phyloP scores from a whole-genome alignment of 1,140 invertebrate genomes.

The Calliopsis andreniformis region DNA sequence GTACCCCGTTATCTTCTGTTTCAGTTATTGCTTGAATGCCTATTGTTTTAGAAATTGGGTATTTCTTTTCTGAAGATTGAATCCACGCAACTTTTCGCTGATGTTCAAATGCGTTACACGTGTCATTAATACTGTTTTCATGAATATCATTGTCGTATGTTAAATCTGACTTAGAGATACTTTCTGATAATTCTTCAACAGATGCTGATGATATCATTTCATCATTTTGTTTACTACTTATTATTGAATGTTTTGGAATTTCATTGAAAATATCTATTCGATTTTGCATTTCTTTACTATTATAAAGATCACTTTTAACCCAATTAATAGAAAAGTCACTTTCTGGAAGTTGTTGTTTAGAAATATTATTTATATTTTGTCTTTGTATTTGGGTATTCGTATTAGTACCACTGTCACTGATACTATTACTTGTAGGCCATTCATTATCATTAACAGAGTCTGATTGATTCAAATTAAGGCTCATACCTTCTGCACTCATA shows the following conservation, averaged over 20 bases:
- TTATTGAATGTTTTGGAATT: slow-evolving; percentile 65
- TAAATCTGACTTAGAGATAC: slow-evolving; percentile 74
- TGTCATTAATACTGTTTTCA: slow-evolving; percentile 67
- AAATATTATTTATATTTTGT: slow-evolving; percentile 58
- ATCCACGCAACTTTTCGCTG: slow-evolving; percentile 52
- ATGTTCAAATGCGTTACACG: slow-evolving; percentile 31
- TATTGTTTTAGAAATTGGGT: slow-evolving; percentile 63
- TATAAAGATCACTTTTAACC: slow-evolving; percentile 72
- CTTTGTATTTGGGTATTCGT: slow-evolving; percentile 75
- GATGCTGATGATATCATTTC: slow-evolving; percentile 77
- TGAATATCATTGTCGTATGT: slow-evolving; percentile 53
- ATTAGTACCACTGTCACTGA: slow-evolving; percentile 75
- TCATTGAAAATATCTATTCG: slow-evolving; percentile 44
- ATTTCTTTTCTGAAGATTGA: slow-evolving; percentile 51
- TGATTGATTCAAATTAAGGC: slow-evolving; percentile 77
- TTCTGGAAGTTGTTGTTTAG: slow-evolving; percentile 59
- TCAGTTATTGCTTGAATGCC: slow-evolving; percentile 74
- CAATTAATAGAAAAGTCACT: slow-evolving; percentile 80
- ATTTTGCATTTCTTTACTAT: slow-evolving; percentile 61
- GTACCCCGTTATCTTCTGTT: slow-evolving; percentile 77
- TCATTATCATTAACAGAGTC: slow-evolving; percentile 75
- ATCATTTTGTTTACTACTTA: slow-evolving; percentile 79
- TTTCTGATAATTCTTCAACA: slow-evolving; percentile 81
- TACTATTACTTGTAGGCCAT: slow-evolving; percentile 77
- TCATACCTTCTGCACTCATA: slow-evolving; percentile 87